Base-by-base conservation (phyloP, 2,113 vertebrate genomes). In the Nibea albiflora region DNA sequence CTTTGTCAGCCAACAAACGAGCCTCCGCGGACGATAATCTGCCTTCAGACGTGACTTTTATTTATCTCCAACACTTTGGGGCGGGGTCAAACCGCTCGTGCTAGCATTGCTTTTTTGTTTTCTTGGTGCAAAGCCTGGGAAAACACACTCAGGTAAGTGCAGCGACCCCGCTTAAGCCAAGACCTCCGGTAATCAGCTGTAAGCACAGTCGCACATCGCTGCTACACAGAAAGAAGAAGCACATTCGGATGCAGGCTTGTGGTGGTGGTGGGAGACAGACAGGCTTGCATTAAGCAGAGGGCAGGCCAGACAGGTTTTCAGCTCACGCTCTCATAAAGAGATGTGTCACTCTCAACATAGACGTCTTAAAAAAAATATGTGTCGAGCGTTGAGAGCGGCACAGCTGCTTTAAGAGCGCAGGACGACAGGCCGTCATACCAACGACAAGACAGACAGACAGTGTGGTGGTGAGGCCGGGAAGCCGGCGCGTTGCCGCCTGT, bases 361-460 rank as follows among this genome's bases (percentile, higher is more conserved):
- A 17, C 16, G 60, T 79, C 16, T 68, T 31, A 66, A 35, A 7
- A 35, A 35, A 57, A 56, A 14, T 35, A 4, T 17, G 74, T 15
- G 52, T 17, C 24, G 39, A 0, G 78, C 19, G 88, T 61, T 85
- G 85, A 82, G 64, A 26, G 5, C 22, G 83, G 61, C 83, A 71
- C 77, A 75, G 67, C 83, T 58, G 87, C 60, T 68, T 6, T 44
- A 68, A 86, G 90, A 92, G 89, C 8, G 68, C 73, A 52, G 68
- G 35, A 69, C 65, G 35, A 64, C 79, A 82, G 77, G 87, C 74
- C 22, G 67, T 73, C 85, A 73, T 1, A 78, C 54, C 39, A 3
- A 84, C 87, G 81, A 31, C 62, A 56, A 89, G 74, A 91, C 91
- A 90, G 81, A 88, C 85, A 91, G 67, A 83, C 85, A 85, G 72